Percentiles rank a stretch among this genome's conserved stretches.
phyloP scores from a whole-genome alignment of 2,797 vertebrate species.

The Acipenser oxyrinchus region DNA sequence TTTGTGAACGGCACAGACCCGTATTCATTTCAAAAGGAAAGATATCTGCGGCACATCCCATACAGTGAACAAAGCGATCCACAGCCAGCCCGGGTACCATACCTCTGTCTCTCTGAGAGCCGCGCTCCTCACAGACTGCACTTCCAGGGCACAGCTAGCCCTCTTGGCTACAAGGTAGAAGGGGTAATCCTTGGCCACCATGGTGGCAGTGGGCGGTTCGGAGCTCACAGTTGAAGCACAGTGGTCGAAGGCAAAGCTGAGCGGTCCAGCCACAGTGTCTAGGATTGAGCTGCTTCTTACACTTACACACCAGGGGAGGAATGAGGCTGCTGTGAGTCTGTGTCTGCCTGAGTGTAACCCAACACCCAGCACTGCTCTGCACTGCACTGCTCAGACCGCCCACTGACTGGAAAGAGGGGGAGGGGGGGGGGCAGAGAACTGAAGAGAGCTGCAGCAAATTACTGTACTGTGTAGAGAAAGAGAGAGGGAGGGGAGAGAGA shows the following conservation, averaged over 20 bases:
- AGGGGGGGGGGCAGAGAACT: no score
- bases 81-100: conserved; percentile 18
- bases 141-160: conserved; percentile 58
- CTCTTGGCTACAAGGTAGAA: conserved; percentile 71
- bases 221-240: conserved; percentile 43
- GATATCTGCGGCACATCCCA: neutral
- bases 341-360: neutral
- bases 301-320: neutral
- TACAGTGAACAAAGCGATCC: no score
- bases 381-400: no score
- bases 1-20: no score
- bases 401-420: no score
- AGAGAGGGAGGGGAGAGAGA: no score
- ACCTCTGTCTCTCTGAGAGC: conserved; percentile 63
- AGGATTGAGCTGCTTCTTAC: conserved; percentile 5
- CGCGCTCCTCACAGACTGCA: conserved; percentile 38
- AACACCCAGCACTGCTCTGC: neutral
- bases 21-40: neutral
- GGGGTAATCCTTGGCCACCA: conserved; percentile 81
- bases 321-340: conserved; percentile 13
- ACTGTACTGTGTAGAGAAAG: no score
- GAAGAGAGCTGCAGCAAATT: no score
- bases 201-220: conserved; percentile 40
- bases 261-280: conserved; percentile 33
- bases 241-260: conserved; percentile 29